Evolutionary conservation across 1,140 invertebrate genomes (phyloP), one percentile per base, ranked within the genome.

Genomic region (Hylyphantes graminicola): DNA sequence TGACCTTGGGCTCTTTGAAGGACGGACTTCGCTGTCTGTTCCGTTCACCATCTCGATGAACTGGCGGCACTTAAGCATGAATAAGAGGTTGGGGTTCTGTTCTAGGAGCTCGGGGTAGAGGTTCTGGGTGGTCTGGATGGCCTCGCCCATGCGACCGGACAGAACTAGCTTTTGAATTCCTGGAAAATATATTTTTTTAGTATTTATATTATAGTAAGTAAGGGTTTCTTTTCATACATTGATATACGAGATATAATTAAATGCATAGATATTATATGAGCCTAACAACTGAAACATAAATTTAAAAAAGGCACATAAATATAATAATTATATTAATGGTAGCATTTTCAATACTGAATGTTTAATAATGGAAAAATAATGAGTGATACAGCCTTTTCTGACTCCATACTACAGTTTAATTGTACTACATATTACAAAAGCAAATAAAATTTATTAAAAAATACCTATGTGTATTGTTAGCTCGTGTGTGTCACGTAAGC

Each of bases 21-120:
- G 75, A 77, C 68, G 86, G 54, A 87, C 89, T 86, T 90, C 90
- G 86, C 88, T 90, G 87, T 92, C 90, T 64, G 89, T 89, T 48
- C 91, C 91, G 87, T 91, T 91, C 54, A 93, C 90, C 90, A 93
- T 92, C 91, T 99, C 98, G 48, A 99, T 95, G 91, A 99, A 99
- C 91, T 99, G 97, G 86, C 98, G 93, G 90, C 96, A 98, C 90
- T 98, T 98, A 77, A 99, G 92, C 90, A 96, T 94, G 90, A 99
- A 98, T 88, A 96, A 92, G 86, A 99, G 91, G 89, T 98, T 96
- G 87, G 93, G 93, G 91, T 98, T 96, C 64, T 93, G 92, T 89
- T 98, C 95, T 87, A 99, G 90, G 59, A 99, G 91, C 13, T 94
- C 95, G 9, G 97, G 97, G 91, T 97, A 99, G 82, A 97, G 90